These are phyloP conservation scores for Gallinago media DNA, from an alignment of 2,113 vertebrate species.

Conservation along the genomic window DNA sequence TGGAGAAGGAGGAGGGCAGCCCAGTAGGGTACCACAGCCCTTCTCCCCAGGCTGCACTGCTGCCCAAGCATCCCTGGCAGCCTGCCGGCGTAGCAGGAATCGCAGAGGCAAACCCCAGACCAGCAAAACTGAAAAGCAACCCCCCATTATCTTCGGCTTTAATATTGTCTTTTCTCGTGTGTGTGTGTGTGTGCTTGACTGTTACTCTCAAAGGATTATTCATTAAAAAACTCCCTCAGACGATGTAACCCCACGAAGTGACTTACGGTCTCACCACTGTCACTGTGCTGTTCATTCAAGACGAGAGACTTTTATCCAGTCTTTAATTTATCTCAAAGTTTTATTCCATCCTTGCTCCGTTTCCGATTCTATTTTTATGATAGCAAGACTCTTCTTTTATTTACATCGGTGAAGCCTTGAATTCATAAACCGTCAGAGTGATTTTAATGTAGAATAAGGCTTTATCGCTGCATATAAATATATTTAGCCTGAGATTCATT, in stretches of 20 bases:
- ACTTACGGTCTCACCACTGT: neutral
- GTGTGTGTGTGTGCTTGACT: neutral
- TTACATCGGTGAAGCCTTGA: conserved; percentile 46
- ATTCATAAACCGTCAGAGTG: conserved; percentile 38
- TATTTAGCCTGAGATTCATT: conserved; percentile 52
- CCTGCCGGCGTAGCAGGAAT: neutral
- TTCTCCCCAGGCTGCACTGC: neutral
- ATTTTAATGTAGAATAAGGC: conserved; percentile 48
- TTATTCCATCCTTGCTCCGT: conserved; percentile 35
- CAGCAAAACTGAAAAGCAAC: neutral
- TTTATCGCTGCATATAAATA: conserved; percentile 62
- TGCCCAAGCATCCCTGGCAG: neutral
- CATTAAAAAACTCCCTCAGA: conserved; percentile 8
- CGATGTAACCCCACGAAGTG: neutral
- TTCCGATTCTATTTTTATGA: conserved; percentile 40
- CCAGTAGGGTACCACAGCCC: rapidly evolving
- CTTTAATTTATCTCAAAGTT: conserved; percentile 55
- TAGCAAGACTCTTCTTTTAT: conserved; percentile 46
- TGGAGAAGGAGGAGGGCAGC: neutral
- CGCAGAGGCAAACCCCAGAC: neutral
- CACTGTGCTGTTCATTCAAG: neutral
- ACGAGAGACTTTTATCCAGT: neutral
- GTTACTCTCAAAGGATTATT: conserved; percentile 27
- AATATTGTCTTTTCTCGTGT: neutral
- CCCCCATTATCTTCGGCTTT: neutral